Base-by-base conservation (phyloP, 2,797 vertebrate genomes). In the Antennarius maculatus region DNA sequence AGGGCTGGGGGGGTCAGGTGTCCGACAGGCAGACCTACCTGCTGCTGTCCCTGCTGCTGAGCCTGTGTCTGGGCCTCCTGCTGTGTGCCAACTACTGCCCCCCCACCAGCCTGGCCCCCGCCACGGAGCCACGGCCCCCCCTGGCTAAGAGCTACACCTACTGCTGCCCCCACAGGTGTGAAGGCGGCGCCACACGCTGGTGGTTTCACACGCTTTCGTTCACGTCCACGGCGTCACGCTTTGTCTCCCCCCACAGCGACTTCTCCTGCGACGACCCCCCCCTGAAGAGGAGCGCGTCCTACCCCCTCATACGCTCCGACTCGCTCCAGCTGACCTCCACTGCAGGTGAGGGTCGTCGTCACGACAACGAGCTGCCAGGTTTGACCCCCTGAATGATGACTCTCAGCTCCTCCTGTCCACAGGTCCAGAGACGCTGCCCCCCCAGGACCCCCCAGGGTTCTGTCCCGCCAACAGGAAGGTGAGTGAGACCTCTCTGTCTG, bases 211-310 rank as follows among this genome's bases (percentile, higher is more conserved):
- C 23, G 23, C 23, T 23, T 23, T 23, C 23, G 23, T 23, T 23
- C 23, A 23, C 23, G 23, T 23, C 23, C 23, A 2, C 23, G 23
- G 23, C 23, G 23, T 23, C 23, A 23, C 23, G 23, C 23, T 23
- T 23, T 23, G 23, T 23, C 23, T 23, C 23, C 23, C 23, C 23
- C 23, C 23, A 23, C 23, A 23, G 23, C 23, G 23, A 23, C 65
- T 93, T 94, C 39, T 95, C 92, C 59, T 94, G 95, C 64, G 95
- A 97, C 70, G 95, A 96, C 68, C 88, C 89, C 86, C 93, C 92
- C 89, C 89, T 96, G 87, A 96, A 96, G 91, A 94, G 96, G 87
- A 95, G 96, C 81, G 95, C 95, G 1, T 97, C 97, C 46, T 96
- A 95, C 77, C 97, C 97, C 0, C 93, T 97, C 66, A 93, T 97